Evolutionary conservation across 2,113 vertebrate genomes (phyloP).

Genomic region (Spermophilus dauricus): DNA sequence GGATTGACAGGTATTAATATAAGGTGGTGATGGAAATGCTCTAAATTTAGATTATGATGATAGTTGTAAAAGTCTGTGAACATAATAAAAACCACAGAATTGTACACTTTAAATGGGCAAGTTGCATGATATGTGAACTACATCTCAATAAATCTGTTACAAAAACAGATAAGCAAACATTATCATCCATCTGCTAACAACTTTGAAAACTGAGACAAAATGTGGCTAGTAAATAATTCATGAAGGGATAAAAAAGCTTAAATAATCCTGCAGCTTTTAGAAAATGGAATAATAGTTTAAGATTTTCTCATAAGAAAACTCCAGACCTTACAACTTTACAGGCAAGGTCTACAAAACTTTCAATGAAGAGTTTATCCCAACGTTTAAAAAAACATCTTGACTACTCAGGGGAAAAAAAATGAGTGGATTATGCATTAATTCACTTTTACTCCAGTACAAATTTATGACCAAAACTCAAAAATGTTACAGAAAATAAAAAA

Average conservation of each 20-base stretch:
- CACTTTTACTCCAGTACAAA: not conserved
- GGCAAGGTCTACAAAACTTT: not conserved
- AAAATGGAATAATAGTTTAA: not conserved
- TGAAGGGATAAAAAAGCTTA: not conserved
- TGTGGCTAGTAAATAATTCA: not conserved
- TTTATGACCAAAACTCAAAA: not conserved
- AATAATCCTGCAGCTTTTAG: not conserved
- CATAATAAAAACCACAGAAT: not conserved
- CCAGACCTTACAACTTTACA: not conserved
- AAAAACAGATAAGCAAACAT: not conserved
- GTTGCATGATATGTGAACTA: not conserved
- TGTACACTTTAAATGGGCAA: not conserved
- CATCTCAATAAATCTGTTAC: conserved; percentile 43
- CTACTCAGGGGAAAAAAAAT: not conserved
- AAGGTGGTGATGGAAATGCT: not conserved
- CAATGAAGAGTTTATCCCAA: not conserved
- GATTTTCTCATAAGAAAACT: not conserved
- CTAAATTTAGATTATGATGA: not conserved
- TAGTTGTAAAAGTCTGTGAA: not conserved
- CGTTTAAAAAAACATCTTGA: not conserved
- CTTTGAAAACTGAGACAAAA: conserved; percentile 49
- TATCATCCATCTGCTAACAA: conserved; percentile 23
- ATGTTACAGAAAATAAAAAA: not conserved
- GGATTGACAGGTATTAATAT: not conserved
- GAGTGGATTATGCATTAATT: not conserved